Conservation (phyloP, 53 echinoderm and acorn worm species). For the Arbacia lixula region DNA sequence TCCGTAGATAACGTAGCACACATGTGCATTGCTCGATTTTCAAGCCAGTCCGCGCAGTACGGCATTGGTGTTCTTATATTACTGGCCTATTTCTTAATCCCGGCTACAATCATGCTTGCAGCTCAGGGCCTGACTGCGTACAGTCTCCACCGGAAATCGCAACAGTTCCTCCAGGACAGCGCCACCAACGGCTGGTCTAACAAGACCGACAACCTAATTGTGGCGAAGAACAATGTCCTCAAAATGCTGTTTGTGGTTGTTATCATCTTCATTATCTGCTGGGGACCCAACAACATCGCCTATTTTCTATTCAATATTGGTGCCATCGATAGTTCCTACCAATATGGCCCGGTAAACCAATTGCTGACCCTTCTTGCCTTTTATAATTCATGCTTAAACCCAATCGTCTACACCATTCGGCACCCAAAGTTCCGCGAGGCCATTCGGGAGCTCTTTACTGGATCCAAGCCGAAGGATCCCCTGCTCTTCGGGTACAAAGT, state of each 20-base stretch:
- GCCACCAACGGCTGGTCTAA: neutral
- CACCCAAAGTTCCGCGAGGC: conserved; percentile 61
- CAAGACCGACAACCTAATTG: conserved; percentile 26
- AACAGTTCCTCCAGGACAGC: conserved; percentile 9
- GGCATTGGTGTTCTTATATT: conserved; percentile 68
- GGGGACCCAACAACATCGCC: conserved; percentile 59
- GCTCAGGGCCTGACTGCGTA: conserved; percentile 73
- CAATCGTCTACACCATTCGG: conserved; percentile 60
- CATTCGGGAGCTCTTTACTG: conserved; percentile 1
- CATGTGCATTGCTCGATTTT: conserved; percentile 55
- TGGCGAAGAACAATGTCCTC: conserved; percentile 57
- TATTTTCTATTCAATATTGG: conserved; percentile 50
- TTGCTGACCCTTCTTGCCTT: conserved; percentile 50
- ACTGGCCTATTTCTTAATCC: conserved; percentile 74
- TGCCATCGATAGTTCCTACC: conserved; percentile 33
- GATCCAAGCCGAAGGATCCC: neutral
- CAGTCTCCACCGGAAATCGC: conserved; percentile 61
- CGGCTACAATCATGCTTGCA: conserved; percentile 79
- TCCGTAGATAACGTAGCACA: conserved; percentile 39
- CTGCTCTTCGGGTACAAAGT: conserved; percentile 15
- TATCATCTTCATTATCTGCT: conserved; percentile 62
- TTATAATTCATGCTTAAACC: conserved; percentile 61
- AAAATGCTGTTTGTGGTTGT: conserved; percentile 67
- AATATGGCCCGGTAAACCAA: conserved; percentile 21
- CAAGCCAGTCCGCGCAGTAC: conserved; percentile 48